Percentiles rank a stretch among this genome's conserved stretches.
Conservation (phyloP, 37 sponge, comb jelly and placozoan genomes). For the Chondrosia reniformis region DNA sequence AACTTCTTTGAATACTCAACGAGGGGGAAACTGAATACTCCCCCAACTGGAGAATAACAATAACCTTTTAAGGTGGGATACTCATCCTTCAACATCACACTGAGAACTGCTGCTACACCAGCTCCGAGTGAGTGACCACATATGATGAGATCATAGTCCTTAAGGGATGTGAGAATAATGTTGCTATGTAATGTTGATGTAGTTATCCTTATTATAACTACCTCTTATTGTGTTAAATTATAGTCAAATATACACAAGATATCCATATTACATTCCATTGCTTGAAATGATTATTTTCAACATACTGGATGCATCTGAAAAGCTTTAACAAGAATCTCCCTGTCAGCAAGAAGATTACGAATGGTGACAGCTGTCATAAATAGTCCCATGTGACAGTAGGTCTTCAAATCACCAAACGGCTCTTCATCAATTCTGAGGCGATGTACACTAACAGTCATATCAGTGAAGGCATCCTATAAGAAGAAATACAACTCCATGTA, state of each 20-base stretch:
- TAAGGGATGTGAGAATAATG: too few relatives aligned
- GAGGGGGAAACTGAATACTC: conserved; percentile 26
- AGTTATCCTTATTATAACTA: too few relatives aligned
- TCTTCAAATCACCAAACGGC: conserved; percentile 6
- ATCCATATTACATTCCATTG: too few relatives aligned
- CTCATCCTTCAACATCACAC: conserved; percentile 21
- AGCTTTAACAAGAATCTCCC: background rate
- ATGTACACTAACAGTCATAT: conserved; percentile 4
- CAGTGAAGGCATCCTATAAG: conserved; percentile 7
- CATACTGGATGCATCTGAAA: background rate
- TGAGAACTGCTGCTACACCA: conserved; percentile 45
- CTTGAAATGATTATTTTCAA: too few relatives aligned
- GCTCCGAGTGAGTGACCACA: conserved; percentile 41
- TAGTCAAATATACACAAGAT: too few relatives aligned
- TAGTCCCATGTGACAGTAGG: conserved; percentile 8
- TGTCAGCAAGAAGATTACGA: background rate
- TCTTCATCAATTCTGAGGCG: background rate
- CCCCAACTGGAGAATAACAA: conserved; percentile 50
- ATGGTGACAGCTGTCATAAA: conserved; percentile 17
- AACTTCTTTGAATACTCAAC: conserved; percentile 35
- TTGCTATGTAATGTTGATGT: too few relatives aligned
- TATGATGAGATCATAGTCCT: conserved; percentile 26
- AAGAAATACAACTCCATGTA: too few relatives aligned
- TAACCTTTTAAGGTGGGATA: conserved; percentile 33
- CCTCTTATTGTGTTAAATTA: too few relatives aligned